Evolutionary conservation across 1,140 invertebrate genomes (phyloP), one percentile per base, ranked within the genome.

Genomic region (Sarcophaga peregrina): DNA sequence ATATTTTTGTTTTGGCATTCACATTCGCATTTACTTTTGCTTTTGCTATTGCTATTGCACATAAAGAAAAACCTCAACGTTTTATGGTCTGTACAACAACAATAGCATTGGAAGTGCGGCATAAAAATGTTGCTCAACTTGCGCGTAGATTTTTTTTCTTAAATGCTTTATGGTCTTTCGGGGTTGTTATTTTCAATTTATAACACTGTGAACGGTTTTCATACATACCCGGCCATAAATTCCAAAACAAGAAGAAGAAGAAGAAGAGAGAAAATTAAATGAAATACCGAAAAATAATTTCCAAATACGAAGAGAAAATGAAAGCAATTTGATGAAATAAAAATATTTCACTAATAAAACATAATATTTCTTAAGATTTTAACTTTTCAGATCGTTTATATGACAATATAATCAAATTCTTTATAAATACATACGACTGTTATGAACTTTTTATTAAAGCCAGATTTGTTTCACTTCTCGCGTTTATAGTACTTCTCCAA

Each of bases 111-210:
- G 13, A 68, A 68, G 20, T 20, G n/a, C 20, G n/a, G n/a, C 10
- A 37, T 37, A 68, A 9, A 68, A 68, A 68, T 68, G 17, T 76
- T 50, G 74, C 74, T 47, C 74, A 50, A 50, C 45, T 47, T 50
- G 74, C 45, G 74, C 74, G 74, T 50, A 45, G 74, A 50, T 68
- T 68, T 68, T 37, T 37, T 37, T 37, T 37, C 25, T 37, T 25
- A 46, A 84, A 85, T 88, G 85, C 80, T 88, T 87, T 87, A 87
- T 87, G 85, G 85, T 83, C 45, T 50, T 50, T 15, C 86, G 25
- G 86, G 85, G 86, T 85, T 84, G 84, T 84, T 85, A 83, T 37
- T 37, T 37, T 37, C 25, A 87, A 89, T 89, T 89, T 87, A 89
- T 87, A 82, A 83, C 84, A 84, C 85, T 85, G 86, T 81, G 84